Evolutionary conservation across 2,888 invertebrate genomes (phyloP), one percentile per base, ranked within the genome.

Genomic region (Lithophane ornitopus): DNA sequence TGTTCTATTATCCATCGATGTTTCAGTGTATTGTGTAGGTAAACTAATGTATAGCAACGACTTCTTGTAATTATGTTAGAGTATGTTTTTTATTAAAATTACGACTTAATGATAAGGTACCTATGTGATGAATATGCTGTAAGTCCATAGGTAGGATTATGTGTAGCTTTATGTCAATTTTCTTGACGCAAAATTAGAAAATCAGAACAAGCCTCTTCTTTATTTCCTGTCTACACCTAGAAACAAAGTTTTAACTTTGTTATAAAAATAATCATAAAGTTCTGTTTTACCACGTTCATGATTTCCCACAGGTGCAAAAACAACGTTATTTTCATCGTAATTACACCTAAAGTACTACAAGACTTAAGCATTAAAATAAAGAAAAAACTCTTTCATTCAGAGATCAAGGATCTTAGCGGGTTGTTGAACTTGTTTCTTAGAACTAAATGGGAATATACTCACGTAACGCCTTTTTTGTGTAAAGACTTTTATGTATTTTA

Each of bases 371-470:
- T 44, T 39, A 4, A 67, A 54, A 67, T 56, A 58, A 65, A 82
- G 66, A 73, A 77, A 68, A 81, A 74, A 70, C 52, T 68, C 65
- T 58, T 87, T 72, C 68, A 82, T 80, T 81, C 66, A 80, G 76
- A 85, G 87, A 87, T 83, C 89, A 87, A 85, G 81, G 83, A 82
- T 84, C 82, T 81, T 63, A 62, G 44, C 41, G 61, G 80, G 85
- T 88, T 68, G 65, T 79, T 86, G 86, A 87, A 85, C 88, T 73
- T 70, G 54, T 26, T 88, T 84, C 84, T 81, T 56, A 83, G 81
- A 87, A 84, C 11, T 77, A 80, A 85, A 80, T 79, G 79, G 78
- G 74, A 76, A 80, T 82, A 73, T 61, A 66, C 22, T 11, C 70
- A 72, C 58, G 70, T 70, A 70, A 79, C 72, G 76, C 82, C 72